Evolutionary conservation across 2,113 vertebrate genomes (phyloP).

Genomic region (Patagioenas fasciata): DNA sequence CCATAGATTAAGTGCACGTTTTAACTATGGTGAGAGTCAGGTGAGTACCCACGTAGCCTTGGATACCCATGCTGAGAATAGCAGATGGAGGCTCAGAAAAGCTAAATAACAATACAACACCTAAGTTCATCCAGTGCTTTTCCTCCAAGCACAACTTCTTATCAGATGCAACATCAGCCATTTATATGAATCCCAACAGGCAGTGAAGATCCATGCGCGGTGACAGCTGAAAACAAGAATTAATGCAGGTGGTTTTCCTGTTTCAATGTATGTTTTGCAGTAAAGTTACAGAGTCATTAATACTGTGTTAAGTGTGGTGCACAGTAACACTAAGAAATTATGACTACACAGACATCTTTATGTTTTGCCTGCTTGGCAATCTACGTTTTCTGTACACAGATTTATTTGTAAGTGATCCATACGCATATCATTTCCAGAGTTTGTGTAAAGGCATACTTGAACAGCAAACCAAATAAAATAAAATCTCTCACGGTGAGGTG

Average conservation of each 20-base stretch:
- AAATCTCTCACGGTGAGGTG: not conserved
- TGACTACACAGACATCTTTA: conserved; percentile 9
- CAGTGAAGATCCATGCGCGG: not conserved
- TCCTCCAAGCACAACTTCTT: not conserved
- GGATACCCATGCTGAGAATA: not conserved
- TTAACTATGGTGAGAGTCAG: not conserved
- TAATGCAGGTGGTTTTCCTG: conserved; percentile 14
- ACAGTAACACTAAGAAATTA: not conserved
- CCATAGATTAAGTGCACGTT: not conserved
- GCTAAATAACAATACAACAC: not conserved
- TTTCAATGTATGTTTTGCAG: not conserved
- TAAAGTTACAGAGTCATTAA: not conserved
- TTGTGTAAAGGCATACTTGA: not conserved
- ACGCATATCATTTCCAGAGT: conserved; percentile 12
- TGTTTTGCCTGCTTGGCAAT: conserved; percentile 55
- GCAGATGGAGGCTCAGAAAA: not conserved
- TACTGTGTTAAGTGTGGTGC: not conserved
- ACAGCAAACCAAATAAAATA: not conserved
- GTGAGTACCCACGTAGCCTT: not conserved
- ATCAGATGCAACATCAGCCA: not conserved
- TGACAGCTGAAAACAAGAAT: not conserved
- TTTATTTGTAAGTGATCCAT: conserved; percentile 48
- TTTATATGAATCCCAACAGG: not conserved
- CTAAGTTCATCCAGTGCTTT: not conserved
- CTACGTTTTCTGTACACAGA: conserved; percentile 45